Evolutionary conservation across 1,140 invertebrate species (phyloP), one percentile per base, ranked within the genome.

Genomic region (Dermatophagoides farinae): DNA sequence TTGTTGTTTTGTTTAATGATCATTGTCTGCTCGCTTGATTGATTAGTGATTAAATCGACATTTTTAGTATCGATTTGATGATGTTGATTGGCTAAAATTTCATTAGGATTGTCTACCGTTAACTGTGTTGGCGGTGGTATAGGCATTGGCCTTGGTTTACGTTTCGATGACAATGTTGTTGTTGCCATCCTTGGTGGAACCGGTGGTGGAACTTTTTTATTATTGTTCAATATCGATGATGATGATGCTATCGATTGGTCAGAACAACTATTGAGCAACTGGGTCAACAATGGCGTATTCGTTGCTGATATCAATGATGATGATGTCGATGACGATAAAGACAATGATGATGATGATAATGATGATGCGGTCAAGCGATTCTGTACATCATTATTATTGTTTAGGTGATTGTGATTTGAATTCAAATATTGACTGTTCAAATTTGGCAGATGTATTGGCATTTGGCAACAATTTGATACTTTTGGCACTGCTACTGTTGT

Each of bases 151-250:
- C 49, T 49, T 59, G 40, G 23, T n/a, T 60, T 60, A 12, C 58
- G 43, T 52, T 52, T 60, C 1, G 39, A 40, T 23, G 58, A 60
- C n/a, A 62, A 22, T 20, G 60, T 60, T 14, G 62, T 47, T 12
- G 64, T 63, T 11, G 64, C 41, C 31, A 49, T 61, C 49, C 65
- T 20, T 6, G 65, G 65, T 53, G 65, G 65, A 25, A 65, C 64
- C 44, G 66, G 66, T 8, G 68, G 67, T 18, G 67, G 66, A 20
- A 59, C 64, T 23, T 61, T 60, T 44, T 64, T 63, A 1, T 4
- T 61, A 54, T 14, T 14, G 16, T 54, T 22, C 52, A 38, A 37
- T 37, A n/a, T n/a, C 12, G n/a, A 44, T 44, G 43, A 44, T n/a
- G n/a, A 60, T 49, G 40, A 18, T 41, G 57, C 51, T 64, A 63